Percentiles rank a stretch among this genome's conserved stretches.
Conservation (phyloP, 2,888 invertebrate genomes). For the Oxytorus armatus region DNA sequence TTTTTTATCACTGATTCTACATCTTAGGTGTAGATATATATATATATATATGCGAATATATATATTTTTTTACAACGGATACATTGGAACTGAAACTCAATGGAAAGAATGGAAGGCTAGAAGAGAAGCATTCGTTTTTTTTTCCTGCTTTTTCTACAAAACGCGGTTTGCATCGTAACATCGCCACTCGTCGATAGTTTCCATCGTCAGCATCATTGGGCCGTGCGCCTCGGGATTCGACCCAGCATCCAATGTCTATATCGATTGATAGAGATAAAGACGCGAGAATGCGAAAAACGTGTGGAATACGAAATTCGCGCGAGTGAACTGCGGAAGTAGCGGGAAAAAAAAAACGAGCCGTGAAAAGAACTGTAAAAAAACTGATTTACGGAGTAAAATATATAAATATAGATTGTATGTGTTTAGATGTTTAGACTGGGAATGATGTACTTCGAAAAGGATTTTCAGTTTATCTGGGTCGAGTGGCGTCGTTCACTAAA, state of each 20-base stretch:
- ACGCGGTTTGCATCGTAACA: slow-evolving; percentile 6
- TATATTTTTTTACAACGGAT: slow-evolving; percentile 7
- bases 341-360: too few relatives aligned
- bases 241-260: slow-evolving; percentile 23
- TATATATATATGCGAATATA: background rate
- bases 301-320: slow-evolving; percentile 50
- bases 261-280: slow-evolving; percentile 55
- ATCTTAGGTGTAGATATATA: background rate
- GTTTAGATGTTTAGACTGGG: slow-evolving; percentile 7
- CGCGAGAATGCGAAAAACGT: slow-evolving; percentile 49
- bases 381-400: background rate
- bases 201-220: slow-evolving; percentile 53
- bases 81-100: background rate
- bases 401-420: slow-evolving; percentile 1
- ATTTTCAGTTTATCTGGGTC: slow-evolving; percentile 40
- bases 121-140: slow-evolving; percentile 26
- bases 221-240: too few relatives aligned
- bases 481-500: slow-evolving; percentile 34
- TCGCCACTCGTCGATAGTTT: slow-evolving; percentile 9
- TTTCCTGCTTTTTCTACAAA: slow-evolving; percentile 1
- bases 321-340: slow-evolving; percentile 27
- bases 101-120: background rate
- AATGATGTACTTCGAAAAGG: slow-evolving; percentile 42
- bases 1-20: slow-evolving; percentile 10
- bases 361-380: slow-evolving; percentile 5